Evolutionary conservation across 2,888 invertebrate genomes (phyloP).

Genomic region (Sympetrum striolatum): DNA sequence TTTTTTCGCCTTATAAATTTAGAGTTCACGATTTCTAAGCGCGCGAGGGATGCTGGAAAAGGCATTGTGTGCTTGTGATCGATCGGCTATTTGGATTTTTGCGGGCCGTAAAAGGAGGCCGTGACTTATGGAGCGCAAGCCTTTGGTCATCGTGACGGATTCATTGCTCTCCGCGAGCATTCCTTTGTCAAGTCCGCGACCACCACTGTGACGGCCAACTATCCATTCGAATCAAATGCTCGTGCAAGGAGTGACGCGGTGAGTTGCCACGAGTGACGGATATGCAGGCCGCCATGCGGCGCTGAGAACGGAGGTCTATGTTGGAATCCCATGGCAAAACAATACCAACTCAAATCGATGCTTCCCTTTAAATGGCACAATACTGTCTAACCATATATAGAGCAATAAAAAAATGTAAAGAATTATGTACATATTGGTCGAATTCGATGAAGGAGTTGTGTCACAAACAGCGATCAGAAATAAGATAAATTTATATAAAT

Average conservation of each 20-base stretch:
- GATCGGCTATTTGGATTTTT: slow-evolving; percentile 28
- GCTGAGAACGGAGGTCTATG: not conserved
- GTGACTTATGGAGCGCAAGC: not conserved
- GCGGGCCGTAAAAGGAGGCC: not conserved
- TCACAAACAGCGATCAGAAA: too few species aligned
- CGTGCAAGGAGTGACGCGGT: not conserved
- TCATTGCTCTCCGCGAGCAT: not conserved
- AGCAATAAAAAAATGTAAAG: too few species aligned
- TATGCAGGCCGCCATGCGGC: not conserved
- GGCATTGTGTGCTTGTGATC: not conserved
- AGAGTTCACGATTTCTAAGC: slow-evolving; percentile 15
- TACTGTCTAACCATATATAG: too few species aligned
- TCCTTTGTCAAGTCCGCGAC: not conserved
- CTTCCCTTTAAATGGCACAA: too few species aligned
- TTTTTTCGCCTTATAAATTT: not conserved
- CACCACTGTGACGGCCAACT: not conserved
- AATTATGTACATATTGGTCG: too few species aligned
- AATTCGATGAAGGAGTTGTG: too few species aligned
- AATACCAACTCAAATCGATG: too few species aligned
- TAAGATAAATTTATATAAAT: too few species aligned
- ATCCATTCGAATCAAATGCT: not conserved
- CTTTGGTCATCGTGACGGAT: slow-evolving; percentile 17
- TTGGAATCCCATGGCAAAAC: too few species aligned
- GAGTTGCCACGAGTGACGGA: not conserved
- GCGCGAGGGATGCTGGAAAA: not conserved